Evolutionary conservation across 2,797 vertebrate genomes (phyloP).

Genomic region (Thaleichthys pacificus): DNA sequence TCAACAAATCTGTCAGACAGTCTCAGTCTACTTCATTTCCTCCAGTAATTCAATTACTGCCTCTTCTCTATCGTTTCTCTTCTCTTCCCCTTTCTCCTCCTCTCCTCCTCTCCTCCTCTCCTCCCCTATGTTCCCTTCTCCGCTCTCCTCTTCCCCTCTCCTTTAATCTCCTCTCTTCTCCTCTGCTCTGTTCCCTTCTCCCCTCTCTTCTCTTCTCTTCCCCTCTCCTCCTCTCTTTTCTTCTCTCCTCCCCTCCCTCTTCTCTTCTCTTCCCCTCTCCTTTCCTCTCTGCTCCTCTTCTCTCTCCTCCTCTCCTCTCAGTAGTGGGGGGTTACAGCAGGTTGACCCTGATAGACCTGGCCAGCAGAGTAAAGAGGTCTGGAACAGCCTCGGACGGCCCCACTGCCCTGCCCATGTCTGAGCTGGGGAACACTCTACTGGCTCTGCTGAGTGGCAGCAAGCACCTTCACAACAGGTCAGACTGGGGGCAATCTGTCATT

Average conservation of each 20-base stretch:
- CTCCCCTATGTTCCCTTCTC: constrained; percentile 37
- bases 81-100: neutral
- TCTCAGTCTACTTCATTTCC: neutral
- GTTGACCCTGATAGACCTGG: constrained; percentile 94
- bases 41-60: neutral
- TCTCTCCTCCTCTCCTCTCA: constrained; percentile 43
- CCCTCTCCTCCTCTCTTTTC: neutral
- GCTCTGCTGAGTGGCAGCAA: constrained; percentile 92
- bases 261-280: neutral
- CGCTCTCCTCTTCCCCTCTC: constrained; percentile 27
- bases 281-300: constrained; percentile 4
- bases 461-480: constrained; percentile 91
- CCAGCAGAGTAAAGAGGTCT: constrained; percentile 86
- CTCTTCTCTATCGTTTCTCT: neutral
- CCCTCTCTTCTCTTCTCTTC: neutral
- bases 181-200: neutral
- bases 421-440: constrained; percentile 88
- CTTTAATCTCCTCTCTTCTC: constrained; percentile 10
- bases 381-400: constrained; percentile 77
- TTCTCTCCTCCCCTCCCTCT: neutral
- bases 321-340: constrained; percentile 90
- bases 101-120: constrained; percentile 41
- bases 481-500: neutral
- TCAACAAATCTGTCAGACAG: neutral
- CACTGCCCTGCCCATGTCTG: constrained; percentile 83